phyloP scores from a whole-genome alignment of 2,113 vertebrate genomes.

The Melanerpes formicivorus region DNA sequence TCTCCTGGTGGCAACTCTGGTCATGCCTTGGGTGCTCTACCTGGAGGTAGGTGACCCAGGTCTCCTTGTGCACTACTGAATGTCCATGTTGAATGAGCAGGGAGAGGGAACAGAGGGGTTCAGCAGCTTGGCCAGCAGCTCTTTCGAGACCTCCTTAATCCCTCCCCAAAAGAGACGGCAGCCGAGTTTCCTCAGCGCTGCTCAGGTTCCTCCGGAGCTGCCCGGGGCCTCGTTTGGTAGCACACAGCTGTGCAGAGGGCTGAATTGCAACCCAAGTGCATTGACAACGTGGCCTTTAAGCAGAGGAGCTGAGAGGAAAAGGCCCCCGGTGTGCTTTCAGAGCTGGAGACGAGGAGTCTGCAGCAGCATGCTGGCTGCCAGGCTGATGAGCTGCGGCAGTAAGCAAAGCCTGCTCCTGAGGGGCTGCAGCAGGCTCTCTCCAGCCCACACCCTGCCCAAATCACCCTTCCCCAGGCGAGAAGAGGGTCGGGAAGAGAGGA shows the following conservation, averaged over 20 bases:
- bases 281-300: neutral
- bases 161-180: neutral
- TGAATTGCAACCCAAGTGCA: neutral
- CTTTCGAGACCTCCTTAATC: too few species aligned
- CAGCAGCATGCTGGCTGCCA: neutral
- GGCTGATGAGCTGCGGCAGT: neutral
- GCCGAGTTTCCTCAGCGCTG: neutral
- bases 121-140: neutral
- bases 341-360: neutral
- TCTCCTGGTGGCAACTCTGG: slow-evolving; percentile 92
- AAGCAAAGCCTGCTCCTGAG: neutral
- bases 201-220: neutral
- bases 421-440: neutral
- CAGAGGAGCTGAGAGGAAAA: neutral
- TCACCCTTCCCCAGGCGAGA: neutral
- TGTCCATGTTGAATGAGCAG: neutral
- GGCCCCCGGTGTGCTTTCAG: neutral
- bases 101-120: neutral
- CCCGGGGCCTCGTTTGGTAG: neutral
- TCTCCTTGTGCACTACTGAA: neutral
- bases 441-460: neutral
- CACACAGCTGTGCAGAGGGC: neutral
- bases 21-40: slow-evolving; percentile 98
- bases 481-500: neutral
- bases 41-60: slow-evolving; percentile 83